Conservation (phyloP, 2,797 vertebrate species). For the Huso huso region DNA sequence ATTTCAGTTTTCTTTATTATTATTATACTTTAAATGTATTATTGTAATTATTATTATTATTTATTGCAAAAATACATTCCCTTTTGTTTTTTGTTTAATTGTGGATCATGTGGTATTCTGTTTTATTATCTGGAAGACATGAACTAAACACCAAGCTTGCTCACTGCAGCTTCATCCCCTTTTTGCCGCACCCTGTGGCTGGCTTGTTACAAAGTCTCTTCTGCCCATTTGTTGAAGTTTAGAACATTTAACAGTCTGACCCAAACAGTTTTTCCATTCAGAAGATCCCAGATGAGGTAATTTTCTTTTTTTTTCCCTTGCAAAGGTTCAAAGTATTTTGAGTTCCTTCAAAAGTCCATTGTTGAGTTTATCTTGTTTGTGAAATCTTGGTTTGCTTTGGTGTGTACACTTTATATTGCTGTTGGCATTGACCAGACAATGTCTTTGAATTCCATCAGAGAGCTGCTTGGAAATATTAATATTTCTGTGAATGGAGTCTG, state of each 20-base stretch:
- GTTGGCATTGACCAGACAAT: neutral
- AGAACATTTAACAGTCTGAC: neutral
- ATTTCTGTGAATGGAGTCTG: neutral
- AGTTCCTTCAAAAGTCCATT: neutral
- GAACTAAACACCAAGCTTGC: conserved; percentile 41
- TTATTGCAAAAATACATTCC: conserved; percentile 41
- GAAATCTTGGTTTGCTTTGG: conserved; percentile 10
- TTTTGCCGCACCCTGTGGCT: conserved; percentile 29
- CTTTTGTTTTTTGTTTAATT: conserved; percentile 20
- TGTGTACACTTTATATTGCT: conserved; percentile 15
- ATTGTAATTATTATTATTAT: conserved; percentile 11
- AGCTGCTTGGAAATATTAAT: neutral
- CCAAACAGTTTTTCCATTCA: neutral
- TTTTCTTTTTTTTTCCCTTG: neutral
- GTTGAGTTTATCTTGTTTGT: neutral
- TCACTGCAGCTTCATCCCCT: conserved; percentile 23
- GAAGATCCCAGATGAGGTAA: neutral
- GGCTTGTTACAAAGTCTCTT: conserved; percentile 9
- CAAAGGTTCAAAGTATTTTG: neutral
- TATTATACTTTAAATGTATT: neutral
- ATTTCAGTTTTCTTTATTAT: conserved; percentile 18
- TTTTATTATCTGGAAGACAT: conserved; percentile 61
- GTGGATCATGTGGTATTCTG: conserved; percentile 13
- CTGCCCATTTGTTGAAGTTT: neutral
- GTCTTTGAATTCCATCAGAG: neutral